Evolutionary conservation across 2,113 vertebrate genomes (phyloP), one percentile per base, ranked within the genome.

Genomic region (Corythornis vintsioides): DNA sequence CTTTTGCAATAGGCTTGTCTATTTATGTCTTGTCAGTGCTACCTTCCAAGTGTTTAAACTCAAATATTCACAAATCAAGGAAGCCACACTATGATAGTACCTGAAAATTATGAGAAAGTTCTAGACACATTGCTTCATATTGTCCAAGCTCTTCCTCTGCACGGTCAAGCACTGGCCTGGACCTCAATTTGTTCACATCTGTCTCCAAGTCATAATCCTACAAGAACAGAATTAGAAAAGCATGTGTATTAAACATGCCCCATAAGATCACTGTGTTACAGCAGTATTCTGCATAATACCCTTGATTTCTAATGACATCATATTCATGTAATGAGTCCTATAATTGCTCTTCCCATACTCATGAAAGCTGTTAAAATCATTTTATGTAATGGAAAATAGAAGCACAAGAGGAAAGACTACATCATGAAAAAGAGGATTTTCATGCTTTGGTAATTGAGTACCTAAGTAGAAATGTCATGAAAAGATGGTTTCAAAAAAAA

Each of bases 201-300:
- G 98, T 98, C 96, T 99, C 99, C 94, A 99, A 96, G 85, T 99
- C 98, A 35, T 98, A 98, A 71, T 99, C 98, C 99, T 99, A 80
- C n/a, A 92, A 52, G n/a, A 88, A 28, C 16, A 94, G 45, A 93
- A 56, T 59, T 50, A 71, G 28, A 71, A 80, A 70, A 83, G 16
- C n/a, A 29, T 2, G 0, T 45, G 14, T 75, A 56, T 57, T 53
- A 72, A 35, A 63, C 10, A 13, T 20, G 35, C 4, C 20, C 45
- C 24, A 22, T 11, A 63, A 65, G 20, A 66, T 53, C 7, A 52
- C 19, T 45, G 16, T 50, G 24, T 70, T 45, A 48, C 47, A 75
- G 16, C 61, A 53, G 31, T 21, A 76, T 19, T 81, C 28, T 57
- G 21, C n/a, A 24, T 52, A n/a, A 72, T 16, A 47, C 3, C 4